phyloP scores from a whole-genome alignment of 2,888 invertebrate genomes.

The Mimachlamys varia region DNA sequence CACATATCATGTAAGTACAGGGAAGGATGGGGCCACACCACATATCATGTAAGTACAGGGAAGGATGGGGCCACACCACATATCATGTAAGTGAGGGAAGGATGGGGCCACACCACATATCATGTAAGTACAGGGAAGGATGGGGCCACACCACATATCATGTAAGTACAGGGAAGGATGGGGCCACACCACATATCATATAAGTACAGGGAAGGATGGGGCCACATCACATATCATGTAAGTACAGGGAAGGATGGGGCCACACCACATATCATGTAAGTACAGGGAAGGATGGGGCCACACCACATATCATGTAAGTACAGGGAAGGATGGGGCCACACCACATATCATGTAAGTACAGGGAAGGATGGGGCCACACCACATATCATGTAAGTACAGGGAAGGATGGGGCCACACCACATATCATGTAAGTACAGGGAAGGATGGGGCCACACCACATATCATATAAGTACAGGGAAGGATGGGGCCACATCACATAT shows the following conservation, averaged over 20 bases:
- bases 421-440: slow-evolving; percentile 78
- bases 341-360: slow-evolving; percentile 77
- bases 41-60: slow-evolving; percentile 78
- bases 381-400: slow-evolving; percentile 78
- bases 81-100: slow-evolving; percentile 77
- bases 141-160: slow-evolving; percentile 75
- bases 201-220: slow-evolving; percentile 74
- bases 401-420: slow-evolving; percentile 73
- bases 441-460: slow-evolving; percentile 73
- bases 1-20: slow-evolving; percentile 78
- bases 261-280: slow-evolving; percentile 76
- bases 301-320: slow-evolving; percentile 76
- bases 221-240: slow-evolving; percentile 77
- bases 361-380: slow-evolving; percentile 76
- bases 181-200: slow-evolving; percentile 76
- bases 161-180: slow-evolving; percentile 77
- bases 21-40: slow-evolving; percentile 74
- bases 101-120: slow-evolving; percentile 76
- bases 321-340: slow-evolving; percentile 75
- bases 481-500: slow-evolving; percentile 76
- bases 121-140: slow-evolving; percentile 77
- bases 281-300: slow-evolving; percentile 76
- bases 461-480: slow-evolving; percentile 78
- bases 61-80: slow-evolving; percentile 74
- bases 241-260: slow-evolving; percentile 76